A percentile compares a stretch with the other conserved stretches of the same genome.
Evolutionary conservation across 2,888 invertebrate genomes (phyloP).

Genomic region (Heliconius ethilla): DNA sequence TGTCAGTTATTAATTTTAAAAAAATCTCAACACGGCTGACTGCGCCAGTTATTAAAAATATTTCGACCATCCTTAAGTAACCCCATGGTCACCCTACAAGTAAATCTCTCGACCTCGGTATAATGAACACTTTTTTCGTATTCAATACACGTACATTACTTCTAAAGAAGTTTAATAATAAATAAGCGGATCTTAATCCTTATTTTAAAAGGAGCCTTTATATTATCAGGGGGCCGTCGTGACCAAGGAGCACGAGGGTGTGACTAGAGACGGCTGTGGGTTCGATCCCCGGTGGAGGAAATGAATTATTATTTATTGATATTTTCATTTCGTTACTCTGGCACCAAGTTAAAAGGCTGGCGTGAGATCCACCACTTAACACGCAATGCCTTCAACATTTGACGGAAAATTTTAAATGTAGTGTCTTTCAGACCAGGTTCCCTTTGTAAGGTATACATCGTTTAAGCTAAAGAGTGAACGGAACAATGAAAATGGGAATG

Average conservation of each 20-base stretch:
- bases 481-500: too few relatives aligned
- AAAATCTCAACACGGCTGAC: not conserved
- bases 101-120: constrained; percentile 13
- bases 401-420: too few relatives aligned
- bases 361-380: too few relatives aligned
- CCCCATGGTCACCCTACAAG: constrained; percentile 12
- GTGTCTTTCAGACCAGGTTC: too few relatives aligned
- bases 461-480: too few relatives aligned
- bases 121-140: constrained; percentile 25
- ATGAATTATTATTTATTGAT: not conserved
- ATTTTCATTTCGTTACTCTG: not conserved
- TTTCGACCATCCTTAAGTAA: not conserved
- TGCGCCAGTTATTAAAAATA: not conserved
- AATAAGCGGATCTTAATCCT: constrained; percentile 17
- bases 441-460: too few relatives aligned
- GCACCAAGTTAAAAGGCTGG: too few relatives aligned
- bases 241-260: not conserved
- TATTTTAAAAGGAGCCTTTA: constrained; percentile 7
- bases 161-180: constrained; percentile 25
- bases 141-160: constrained; percentile 23
- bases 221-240: not conserved
- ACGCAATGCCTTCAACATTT: too few relatives aligned
- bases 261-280: not conserved
- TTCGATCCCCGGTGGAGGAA: not conserved
- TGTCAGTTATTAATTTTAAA: not conserved